Base-by-base conservation (phyloP, 2,797 vertebrate species). In the Hypotaenidia philippensis region DNA sequence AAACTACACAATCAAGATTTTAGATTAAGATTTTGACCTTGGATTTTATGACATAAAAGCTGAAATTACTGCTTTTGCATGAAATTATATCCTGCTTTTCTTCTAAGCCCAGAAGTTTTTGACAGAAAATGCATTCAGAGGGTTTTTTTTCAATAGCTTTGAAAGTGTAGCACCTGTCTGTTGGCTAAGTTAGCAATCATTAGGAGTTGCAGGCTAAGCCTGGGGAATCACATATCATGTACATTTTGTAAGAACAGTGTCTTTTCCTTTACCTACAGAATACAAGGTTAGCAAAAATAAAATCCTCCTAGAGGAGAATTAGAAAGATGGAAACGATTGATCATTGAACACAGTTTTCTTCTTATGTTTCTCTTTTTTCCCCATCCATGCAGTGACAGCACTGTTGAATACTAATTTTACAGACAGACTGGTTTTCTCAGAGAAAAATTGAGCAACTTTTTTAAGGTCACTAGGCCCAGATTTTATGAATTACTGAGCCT, bases 61-160 rank as follows among this genome's bases (percentile, higher is more conserved):
- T 45, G 23, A 86, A 86, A 92, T 79, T 59, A 49, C 44, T 86
- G 40, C 27, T 95, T 97, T 86, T 89, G 38, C 34, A 63, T 74
- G 41, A 93, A 92, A 93, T 65, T 2, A 60, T 12, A 77, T 87
- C 5, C 36, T 53, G 13, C 38, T 93, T 90, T 94, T 64, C 32
- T 90, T 83, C 47, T 56, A 76, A 94, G 25, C 23, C 47, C 26
- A 56, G 38, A 91, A 70, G 22, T 63, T 69, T 85, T 82, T 89
- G 45, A 70, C 36, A 88, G 38, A 77, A 95, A 93, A 89, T 74
- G 2, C 59, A 91, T 90, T 91, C 92, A 56, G 44, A 68, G 23
- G 5, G 0, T 31, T 53, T 71, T 87, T 74, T 74, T 52, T 49
- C 45, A 29, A 19, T 71, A 74, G 45, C 53, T 93, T 95, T 94